Conservation (phyloP, 1,140 invertebrate genomes). For the Anagrus nilaparvatae region DNA sequence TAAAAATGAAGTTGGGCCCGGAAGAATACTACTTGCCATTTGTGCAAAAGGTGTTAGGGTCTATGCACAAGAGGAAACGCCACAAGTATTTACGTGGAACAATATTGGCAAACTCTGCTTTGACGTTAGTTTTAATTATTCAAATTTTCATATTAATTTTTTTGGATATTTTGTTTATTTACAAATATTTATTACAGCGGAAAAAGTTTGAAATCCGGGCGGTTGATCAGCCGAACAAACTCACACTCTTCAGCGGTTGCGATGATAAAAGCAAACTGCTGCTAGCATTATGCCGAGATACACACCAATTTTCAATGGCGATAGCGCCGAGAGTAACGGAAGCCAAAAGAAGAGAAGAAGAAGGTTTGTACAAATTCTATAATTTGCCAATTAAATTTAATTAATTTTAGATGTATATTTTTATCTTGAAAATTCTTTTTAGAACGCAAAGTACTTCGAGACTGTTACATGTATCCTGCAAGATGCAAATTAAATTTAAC, state of each 20-base stretch:
- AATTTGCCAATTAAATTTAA: too few species aligned
- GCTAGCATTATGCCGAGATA: conserved; percentile 77
- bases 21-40: conserved; percentile 67
- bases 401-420: too few species aligned
- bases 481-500: conserved; percentile 49
- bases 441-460: conserved; percentile 43
- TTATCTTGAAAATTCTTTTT: conserved; percentile 13
- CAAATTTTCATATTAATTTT: too few species aligned
- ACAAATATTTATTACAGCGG: conserved; percentile 49
- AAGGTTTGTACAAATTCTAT: conserved; percentile 42
- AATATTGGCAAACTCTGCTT: conserved; percentile 89
- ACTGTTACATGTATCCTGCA: conserved; percentile 54
- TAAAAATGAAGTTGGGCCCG: conserved; percentile 66
- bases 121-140: conserved; percentile 66
- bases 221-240: conserved; percentile 66
- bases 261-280: conserved; percentile 89
- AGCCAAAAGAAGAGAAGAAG: conserved; percentile 63
- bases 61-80: conserved; percentile 56
- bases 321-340: conserved; percentile 74
- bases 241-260: conserved; percentile 79
- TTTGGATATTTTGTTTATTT: conserved; percentile 6
- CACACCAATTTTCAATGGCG: conserved; percentile 91
- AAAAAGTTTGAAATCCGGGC: conserved; percentile 94
- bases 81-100: conserved; percentile 78
- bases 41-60: conserved; percentile 81